Evolutionary conservation across 2,797 vertebrate species (phyloP), one percentile per base, ranked within the genome.

Genomic region (Champsocephalus gunnari): DNA sequence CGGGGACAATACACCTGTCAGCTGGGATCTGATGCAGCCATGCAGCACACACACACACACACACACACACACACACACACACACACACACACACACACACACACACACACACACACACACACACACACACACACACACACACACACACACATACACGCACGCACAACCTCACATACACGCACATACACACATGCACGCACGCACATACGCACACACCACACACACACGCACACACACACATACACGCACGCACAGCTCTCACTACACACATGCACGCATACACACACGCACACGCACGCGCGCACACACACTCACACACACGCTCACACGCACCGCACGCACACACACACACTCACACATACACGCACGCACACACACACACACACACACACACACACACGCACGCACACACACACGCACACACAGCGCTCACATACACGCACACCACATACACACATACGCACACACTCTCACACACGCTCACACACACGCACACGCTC

Each of bases 1-100:
- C 89, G 91, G 95, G 75, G 96, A 97, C 96, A 96, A 96, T 96
- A 94, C 96, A 95, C 94, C 95, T 96, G 96, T 97, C 96, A 96
- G 93, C 94, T 95, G 94, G 92, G 94, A 96, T 96, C 95, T 95
- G 92, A 91, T 82, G 80, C 87, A 93, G 91, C 94, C 96, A 95
- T 92, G 95, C 94, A 95, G 94, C 95, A 94, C 91, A 24, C 48
- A 69, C 54, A 66, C 76, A 45, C 63, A 28, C 64, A 49, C 65
- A 68, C 59, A 24, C 54, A 34, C 21, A 19, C 32, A 55, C 43
- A 28, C 24, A 58, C 53, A n/a, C 24, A 43, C 38, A 59, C 19
- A 34, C 48, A 55, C 17, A 55, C 43, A 43, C n/a, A 57, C 19
- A 66, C 21, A 58, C 58, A 53, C 13, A 44, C 19, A 49, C 21